Evolutionary conservation across 2,888 invertebrate genomes (phyloP), one percentile per base, ranked within the genome.

Genomic region (Hirtodrosophila histrioides): DNA sequence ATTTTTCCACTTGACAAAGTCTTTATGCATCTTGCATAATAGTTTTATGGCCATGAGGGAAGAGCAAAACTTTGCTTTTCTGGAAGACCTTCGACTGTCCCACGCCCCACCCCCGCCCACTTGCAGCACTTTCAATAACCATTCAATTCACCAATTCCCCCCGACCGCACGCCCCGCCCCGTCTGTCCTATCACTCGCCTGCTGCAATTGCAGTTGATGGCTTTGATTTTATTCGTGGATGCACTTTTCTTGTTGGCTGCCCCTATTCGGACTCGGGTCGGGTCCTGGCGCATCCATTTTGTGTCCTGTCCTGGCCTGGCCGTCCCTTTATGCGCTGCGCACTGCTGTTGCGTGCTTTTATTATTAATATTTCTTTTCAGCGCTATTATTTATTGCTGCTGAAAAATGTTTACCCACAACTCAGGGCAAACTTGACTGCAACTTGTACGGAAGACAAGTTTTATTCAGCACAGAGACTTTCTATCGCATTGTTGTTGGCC

Each of bases 1-100:
- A 85, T 85, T 86, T 83, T 88, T 86, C 88, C 87, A 88, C 87
- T 85, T 86, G 85, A 85, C 82, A 88, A 88, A 88, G 74, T 88
- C 79, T 75, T 84, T 78, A 74, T 81, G 78, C 85, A 85, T 72
- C 87, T 84, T 87, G 80, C 76, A 78, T 80, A 88, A 88, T 88
- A 80, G 84, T 88, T 86, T 86, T 80, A 88, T 88, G 75, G 70
- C 80, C 69, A 65, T 75, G 40, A 69, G 78, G 72, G 61, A 61
- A 67, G 55, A 68, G 72, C 50, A 68, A 83, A 84, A 88, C 69
- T 83, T 88, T 83, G 54, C 43, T 76, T 77, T 73, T 60, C 40
- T 9, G 56, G 37, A 53, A 53, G 56, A 46, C 39, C 29, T 41
- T 53, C 7, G 10, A 35, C 40, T 12, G 36, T 31, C 11, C 41